These are phyloP conservation scores for Capreolus pygargus DNA, from an alignment of 2,113 vertebrate genomes.

Conservation along the genomic window DNA sequence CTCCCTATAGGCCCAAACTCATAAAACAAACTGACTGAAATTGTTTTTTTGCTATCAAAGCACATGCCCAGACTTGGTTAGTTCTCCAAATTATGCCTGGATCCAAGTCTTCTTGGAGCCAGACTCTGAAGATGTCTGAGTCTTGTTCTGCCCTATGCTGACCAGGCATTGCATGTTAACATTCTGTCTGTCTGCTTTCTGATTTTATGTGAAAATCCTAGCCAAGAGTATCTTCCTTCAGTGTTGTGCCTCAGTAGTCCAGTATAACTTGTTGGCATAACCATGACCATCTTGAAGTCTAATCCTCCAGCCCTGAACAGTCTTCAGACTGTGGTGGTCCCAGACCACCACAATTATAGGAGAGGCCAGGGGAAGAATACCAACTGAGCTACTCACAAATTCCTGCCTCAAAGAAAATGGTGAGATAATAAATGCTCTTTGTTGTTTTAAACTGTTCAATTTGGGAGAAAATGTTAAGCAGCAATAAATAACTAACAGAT, in stretches of 20 bases:
- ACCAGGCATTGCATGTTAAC: not conserved
- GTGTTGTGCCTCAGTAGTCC: not conserved
- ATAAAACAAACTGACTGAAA: not conserved
- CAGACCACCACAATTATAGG: not conserved
- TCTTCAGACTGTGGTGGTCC: not conserved
- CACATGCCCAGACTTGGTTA: not conserved
- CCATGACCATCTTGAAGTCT: not conserved
- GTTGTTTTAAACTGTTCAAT: not conserved
- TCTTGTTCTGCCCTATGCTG: not conserved
- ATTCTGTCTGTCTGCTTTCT: not conserved
- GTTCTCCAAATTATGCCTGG: not conserved
- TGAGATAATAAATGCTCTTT: not conserved
- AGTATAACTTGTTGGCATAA: not conserved
- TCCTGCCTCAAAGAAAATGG: not conserved
- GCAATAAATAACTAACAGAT: not conserved
- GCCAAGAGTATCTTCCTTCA: not conserved
- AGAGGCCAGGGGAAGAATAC: not conserved
- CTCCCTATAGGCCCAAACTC: not conserved
- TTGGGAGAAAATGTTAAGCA: not conserved
- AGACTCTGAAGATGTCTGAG: not conserved
- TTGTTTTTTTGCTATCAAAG: not conserved
- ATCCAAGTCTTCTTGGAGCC: not conserved
- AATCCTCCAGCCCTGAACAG: not conserved
- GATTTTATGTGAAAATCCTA: not conserved
- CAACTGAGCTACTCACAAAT: not conserved